A percentile compares a stretch with the other conserved stretches of the same genome.
phyloP scores from a whole-genome alignment of 2,888 invertebrate genomes.

The Homarus gammarus region DNA sequence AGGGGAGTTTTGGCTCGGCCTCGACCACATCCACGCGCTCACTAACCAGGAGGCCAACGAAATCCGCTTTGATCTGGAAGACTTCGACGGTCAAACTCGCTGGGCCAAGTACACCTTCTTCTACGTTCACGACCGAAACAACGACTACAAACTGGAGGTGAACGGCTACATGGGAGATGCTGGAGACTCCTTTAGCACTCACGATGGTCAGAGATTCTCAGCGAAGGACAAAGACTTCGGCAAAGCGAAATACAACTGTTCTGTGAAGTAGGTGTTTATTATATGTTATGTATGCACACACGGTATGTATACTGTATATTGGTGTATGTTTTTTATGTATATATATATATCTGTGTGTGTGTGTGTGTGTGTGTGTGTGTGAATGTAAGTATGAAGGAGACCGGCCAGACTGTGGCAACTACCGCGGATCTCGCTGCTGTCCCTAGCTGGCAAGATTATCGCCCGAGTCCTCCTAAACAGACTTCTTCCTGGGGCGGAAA shows the following conservation, averaged over 20 bases:
- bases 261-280: constrained; percentile 3
- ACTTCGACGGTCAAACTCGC: constrained; percentile 35
- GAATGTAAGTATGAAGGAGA: too few relatives aligned
- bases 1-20: constrained; percentile 70
- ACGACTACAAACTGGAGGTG: constrained; percentile 11
- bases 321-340: too few relatives aligned
- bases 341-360: too few relatives aligned
- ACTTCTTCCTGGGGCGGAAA: too few relatives aligned
- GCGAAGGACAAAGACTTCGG: constrained; percentile 37
- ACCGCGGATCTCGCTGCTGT: too few relatives aligned
- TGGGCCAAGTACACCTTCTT: constrained; percentile 36
- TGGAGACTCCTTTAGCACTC: background rate
- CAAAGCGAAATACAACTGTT: background rate
- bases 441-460: too few relatives aligned
- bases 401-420: too few relatives aligned
- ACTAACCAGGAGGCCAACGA: constrained; percentile 52
- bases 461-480: too few relatives aligned
- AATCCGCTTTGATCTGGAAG: constrained; percentile 58
- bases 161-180: constrained; percentile 25
- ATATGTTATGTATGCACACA: too few relatives aligned
- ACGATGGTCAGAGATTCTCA: constrained; percentile 10
- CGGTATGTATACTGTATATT: too few relatives aligned
- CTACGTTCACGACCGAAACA: constrained; percentile 10
- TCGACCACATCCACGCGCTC: constrained; percentile 62
- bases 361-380: too few relatives aligned